Conservation (phyloP, 2,797 vertebrate species). For the Phalloptychus januarius region DNA sequence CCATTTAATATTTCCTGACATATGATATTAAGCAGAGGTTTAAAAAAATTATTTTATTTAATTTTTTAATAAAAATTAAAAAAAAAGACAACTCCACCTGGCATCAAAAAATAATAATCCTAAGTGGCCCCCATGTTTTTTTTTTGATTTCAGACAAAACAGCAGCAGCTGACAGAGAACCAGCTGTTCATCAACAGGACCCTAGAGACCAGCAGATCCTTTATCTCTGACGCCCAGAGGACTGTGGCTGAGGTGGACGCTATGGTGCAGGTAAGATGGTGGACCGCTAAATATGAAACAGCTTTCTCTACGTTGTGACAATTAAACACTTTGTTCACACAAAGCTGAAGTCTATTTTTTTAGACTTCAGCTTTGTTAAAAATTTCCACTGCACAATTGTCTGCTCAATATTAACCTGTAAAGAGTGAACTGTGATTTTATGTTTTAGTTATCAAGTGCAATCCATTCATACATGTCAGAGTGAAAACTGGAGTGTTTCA, state of each 20-base stretch:
- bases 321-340: background rate
- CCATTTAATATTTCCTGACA: background rate
- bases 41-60: background rate
- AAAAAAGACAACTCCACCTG: background rate
- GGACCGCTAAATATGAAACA: slow-evolving; percentile 18
- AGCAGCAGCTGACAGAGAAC: slow-evolving; percentile 72
- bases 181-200: slow-evolving; percentile 71
- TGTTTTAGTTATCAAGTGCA: background rate
- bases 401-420: background rate
- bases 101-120: background rate
- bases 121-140: background rate
- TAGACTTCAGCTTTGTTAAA: background rate
- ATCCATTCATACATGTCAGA: background rate
- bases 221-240: slow-evolving; percentile 67
- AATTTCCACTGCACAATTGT: background rate
- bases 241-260: slow-evolving; percentile 76
- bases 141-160: slow-evolving; percentile 58
- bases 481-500: background rate
- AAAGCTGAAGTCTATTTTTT: too few species aligned
- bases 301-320: slow-evolving; percentile 8
- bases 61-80: background rate
- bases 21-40: background rate
- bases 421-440: background rate
- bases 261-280: slow-evolving; percentile 84
- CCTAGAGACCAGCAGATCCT: slow-evolving; percentile 68